Evolutionary conservation across 2,113 vertebrate species (phyloP).

Genomic region (Hypomesus transpacificus): DNA sequence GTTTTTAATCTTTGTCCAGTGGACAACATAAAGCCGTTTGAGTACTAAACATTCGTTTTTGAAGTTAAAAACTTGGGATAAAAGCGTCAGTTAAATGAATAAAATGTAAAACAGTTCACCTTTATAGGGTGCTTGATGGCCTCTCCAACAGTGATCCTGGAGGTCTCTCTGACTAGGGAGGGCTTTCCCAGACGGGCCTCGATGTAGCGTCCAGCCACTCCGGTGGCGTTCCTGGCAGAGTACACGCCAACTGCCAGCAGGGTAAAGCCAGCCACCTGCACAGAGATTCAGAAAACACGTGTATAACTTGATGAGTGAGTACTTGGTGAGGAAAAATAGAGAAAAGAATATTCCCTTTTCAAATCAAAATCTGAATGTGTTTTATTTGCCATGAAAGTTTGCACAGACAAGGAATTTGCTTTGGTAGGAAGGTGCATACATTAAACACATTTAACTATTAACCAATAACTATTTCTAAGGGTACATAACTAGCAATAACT

Average conservation of each 20-base stretch:
- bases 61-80: too few relatives aligned
- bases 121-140: constrained; percentile 86
- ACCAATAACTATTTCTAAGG: too few relatives aligned
- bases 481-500: too few relatives aligned
- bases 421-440: too few relatives aligned
- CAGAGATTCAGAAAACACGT: background rate
- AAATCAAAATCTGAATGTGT: too few relatives aligned
- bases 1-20: background rate
- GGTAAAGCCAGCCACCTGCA: constrained; percentile 88
- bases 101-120: constrained; percentile 61
- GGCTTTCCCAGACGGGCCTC: constrained; percentile 93
- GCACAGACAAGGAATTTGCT: too few relatives aligned
- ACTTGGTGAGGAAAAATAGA: too few relatives aligned
- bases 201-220: constrained; percentile 82
- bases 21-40: background rate
- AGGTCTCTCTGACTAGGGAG: constrained; percentile 91
- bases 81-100: background rate
- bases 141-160: constrained; percentile 82
- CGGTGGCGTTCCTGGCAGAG: constrained; percentile 87
- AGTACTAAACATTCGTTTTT: too few relatives aligned
- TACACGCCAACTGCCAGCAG: constrained; percentile 91
- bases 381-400: too few relatives aligned
- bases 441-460: too few relatives aligned
- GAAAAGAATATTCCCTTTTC: too few relatives aligned
- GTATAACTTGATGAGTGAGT: background rate